Evolutionary conservation across 2,888 invertebrate genomes (phyloP), one percentile per base, ranked within the genome.

Genomic region (Taphrorychus bicolor): DNA sequence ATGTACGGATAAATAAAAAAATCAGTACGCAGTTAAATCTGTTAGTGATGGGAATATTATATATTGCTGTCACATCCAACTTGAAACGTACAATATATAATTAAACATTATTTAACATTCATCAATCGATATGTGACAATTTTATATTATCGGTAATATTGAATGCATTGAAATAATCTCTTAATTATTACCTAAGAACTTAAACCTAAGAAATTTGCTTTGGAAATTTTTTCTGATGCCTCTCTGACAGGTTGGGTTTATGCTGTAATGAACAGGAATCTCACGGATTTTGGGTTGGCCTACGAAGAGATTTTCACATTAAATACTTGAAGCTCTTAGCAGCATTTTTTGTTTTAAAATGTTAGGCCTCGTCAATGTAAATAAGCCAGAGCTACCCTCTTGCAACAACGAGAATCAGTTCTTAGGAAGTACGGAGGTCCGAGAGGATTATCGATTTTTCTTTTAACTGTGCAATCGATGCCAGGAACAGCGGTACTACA

Each of bases 41-140:
- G 32, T 32, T 32, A 32, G 5, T 32, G 32, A 7, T 32, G 32
- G n/a, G n/a, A n/a, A n/a, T n/a, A n/a, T n/a, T n/a, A n/a, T n/a
- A n/a, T n/a, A n/a, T n/a, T n/a, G n/a, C n/a, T 52, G 9, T 11
- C 42, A 57, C 18, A 54, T 54, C 18, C 24, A 54, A 54, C 32
- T 24, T 24, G 32, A 54, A 54, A 24, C 32, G 16, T 16, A 52
- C 19, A 3, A 23, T 51, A 45, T 51, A 18, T 32, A 24, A 21
- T 54, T 41, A 41, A 57, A 48, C 52, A 66, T 56, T 49, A 48
- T 49, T 41, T 69, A 77, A 79, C 78, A 79, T 72, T 77, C 77
- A 79, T 79, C 72, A 78, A 77, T 79, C 77, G 81, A 81, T 81
- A 81, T 81, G 81, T 80, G 71, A 73, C 74, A 75, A 73, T 72